phyloP scores from a whole-genome alignment of 2,113 vertebrate genomes.

The Penelope pileata region DNA sequence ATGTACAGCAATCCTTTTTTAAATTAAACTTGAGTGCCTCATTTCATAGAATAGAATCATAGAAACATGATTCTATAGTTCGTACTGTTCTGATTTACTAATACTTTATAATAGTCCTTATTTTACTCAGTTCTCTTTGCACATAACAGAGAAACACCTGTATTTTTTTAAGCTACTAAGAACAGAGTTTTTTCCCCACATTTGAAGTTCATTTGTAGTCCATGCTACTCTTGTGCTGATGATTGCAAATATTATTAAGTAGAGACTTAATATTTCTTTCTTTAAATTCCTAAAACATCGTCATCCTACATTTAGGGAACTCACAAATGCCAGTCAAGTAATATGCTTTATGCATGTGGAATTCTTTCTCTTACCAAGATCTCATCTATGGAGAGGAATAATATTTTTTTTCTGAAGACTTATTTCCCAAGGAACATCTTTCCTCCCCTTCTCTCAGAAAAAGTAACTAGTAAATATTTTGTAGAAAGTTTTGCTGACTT shows the following conservation, averaged over 20 bases:
- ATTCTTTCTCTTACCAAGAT: neutral
- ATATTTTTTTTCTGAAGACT: neutral
- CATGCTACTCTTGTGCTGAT: neutral
- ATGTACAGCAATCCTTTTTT: neutral
- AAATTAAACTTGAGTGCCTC: neutral
- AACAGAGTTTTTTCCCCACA: neutral
- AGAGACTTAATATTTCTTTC: neutral
- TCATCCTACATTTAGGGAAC: neutral
- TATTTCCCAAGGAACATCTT: neutral
- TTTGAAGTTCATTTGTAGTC: neutral
- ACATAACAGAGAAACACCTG: neutral
- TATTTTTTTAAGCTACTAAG: neutral
- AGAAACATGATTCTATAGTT: too few species aligned
- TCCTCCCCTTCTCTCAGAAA: neutral
- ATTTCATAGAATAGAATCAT: too few species aligned
- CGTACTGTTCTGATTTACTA: neutral
- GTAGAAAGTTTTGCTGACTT: neutral
- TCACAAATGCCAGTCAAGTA: neutral
- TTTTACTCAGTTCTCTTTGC: neutral
- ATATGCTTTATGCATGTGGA: neutral
- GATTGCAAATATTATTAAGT: neutral
- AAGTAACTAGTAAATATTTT: neutral
- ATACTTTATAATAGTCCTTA: neutral
- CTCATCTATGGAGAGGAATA: neutral
- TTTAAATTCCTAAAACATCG: neutral